Evolutionary conservation across 2,888 invertebrate genomes (phyloP).

Genomic region (Patella pellucida): DNA sequence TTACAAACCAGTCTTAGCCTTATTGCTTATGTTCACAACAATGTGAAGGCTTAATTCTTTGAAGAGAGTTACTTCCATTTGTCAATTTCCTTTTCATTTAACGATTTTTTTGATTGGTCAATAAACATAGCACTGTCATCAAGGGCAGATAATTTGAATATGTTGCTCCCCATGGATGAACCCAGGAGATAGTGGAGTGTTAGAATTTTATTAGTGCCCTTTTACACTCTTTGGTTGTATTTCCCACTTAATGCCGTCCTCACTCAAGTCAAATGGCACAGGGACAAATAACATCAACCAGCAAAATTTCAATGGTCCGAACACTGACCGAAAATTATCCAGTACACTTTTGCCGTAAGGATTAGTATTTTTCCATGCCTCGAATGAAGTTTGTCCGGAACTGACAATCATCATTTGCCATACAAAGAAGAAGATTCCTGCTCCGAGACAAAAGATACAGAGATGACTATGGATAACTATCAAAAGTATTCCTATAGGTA

Average conservation of each 20-base stretch:
- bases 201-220: slow-evolving; percentile 33
- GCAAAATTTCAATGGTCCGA: slow-evolving; percentile 48
- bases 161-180: too few species aligned
- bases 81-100: too few species aligned
- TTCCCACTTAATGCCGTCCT: slow-evolving; percentile 59
- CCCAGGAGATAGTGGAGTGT: too few species aligned
- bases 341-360: slow-evolving; percentile 16
- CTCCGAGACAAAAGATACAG: slow-evolving; percentile 35
- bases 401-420: slow-evolving; percentile 53
- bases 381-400: slow-evolving; percentile 57
- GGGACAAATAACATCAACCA: slow-evolving; percentile 26
- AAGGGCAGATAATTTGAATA: too few species aligned
- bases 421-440: slow-evolving; percentile 42
- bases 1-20: too few species aligned
- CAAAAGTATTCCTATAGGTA: slow-evolving; percentile 42
- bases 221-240: slow-evolving; percentile 42
- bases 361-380: slow-evolving; percentile 47
- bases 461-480: slow-evolving; percentile 46
- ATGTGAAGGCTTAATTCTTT: too few species aligned
- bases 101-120: too few species aligned
- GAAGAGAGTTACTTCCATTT: too few species aligned
- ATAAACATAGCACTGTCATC: too few species aligned
- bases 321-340: slow-evolving; percentile 53
- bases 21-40: too few species aligned
- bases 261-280: slow-evolving; percentile 22